Conservation (phyloP, 2,113 vertebrate genomes). For the Halcyon senegalensis region DNA sequence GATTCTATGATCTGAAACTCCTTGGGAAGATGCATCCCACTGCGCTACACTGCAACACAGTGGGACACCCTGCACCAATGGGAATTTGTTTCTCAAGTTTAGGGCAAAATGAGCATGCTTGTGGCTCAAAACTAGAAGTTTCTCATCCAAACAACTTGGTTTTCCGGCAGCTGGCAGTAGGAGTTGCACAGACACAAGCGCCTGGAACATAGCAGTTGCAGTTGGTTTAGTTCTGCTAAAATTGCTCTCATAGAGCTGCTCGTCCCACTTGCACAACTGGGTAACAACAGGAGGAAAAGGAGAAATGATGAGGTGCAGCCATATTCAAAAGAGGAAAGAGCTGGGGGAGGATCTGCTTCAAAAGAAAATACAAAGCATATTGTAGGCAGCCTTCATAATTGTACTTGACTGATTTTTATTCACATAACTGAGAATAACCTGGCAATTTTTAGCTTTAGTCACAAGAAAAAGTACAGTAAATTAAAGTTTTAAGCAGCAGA, state of each 20-base stretch:
- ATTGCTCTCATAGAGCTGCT: not conserved
- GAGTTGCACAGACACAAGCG: not conserved
- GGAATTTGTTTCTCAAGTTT: not conserved
- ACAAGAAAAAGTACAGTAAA: not conserved
- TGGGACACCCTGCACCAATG: fast-evolving
- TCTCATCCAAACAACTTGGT: not conserved
- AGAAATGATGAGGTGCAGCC: not conserved
- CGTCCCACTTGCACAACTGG: not conserved
- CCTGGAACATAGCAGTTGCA: fast-evolving
- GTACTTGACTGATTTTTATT: slow-evolving; percentile 41
- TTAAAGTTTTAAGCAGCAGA: not conserved
- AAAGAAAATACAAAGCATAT: not conserved
- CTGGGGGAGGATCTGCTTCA: slow-evolving; percentile 2
- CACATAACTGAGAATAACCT: slow-evolving; percentile 17
- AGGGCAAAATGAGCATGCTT: too few relatives aligned
- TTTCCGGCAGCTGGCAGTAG: not conserved
- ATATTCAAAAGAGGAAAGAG: not conserved
- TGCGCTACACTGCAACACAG: fast-evolving
- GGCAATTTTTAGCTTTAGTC: not conserved
- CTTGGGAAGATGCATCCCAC: not conserved
- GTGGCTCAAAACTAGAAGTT: fast-evolving
- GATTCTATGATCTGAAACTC: not conserved
- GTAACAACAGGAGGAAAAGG: not conserved
- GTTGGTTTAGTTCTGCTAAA: not conserved
- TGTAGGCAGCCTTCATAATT: slow-evolving; percentile 35